Conservation (phyloP, 2,113 vertebrate species). For the Ctenodactylus gundi region DNA sequence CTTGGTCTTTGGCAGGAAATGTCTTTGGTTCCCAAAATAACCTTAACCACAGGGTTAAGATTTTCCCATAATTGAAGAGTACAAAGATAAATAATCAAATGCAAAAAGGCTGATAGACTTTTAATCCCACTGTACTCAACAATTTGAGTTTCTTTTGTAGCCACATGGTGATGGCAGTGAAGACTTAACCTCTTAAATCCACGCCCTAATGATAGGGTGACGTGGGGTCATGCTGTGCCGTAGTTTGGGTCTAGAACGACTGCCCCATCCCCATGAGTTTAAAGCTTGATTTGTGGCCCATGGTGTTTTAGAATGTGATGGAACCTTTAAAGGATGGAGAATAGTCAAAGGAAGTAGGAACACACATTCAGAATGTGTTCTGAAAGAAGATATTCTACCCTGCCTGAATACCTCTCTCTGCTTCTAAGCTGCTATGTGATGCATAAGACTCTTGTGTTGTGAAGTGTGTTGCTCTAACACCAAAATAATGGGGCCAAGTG, state of each 20-base stretch:
- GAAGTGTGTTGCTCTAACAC: background rate
- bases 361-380: accelerated
- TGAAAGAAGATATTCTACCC: background rate
- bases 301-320: background rate
- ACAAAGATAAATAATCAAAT: constrained; percentile 48
- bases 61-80: constrained; percentile 63
- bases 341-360: background rate
- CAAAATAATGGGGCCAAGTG: background rate
- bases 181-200: constrained; percentile 34
- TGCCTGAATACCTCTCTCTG: background rate
- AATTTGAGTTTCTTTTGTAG: constrained; percentile 67
- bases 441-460: background rate
- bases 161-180: background rate
- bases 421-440: no score
- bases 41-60: constrained; percentile 67
- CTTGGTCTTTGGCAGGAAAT: constrained; percentile 77
- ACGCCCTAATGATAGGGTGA: background rate
- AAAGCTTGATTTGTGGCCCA: background rate
- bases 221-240: background rate
- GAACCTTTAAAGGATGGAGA: background rate
- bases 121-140: constrained; percentile 43
- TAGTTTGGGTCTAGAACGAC: background rate
- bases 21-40: constrained; percentile 73
- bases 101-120: constrained; percentile 45
- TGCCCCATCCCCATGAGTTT: background rate